These are phyloP conservation scores for Eurytoma adleriae DNA, from an alignment of 2,888 invertebrate species.

Conservation along the genomic window DNA sequence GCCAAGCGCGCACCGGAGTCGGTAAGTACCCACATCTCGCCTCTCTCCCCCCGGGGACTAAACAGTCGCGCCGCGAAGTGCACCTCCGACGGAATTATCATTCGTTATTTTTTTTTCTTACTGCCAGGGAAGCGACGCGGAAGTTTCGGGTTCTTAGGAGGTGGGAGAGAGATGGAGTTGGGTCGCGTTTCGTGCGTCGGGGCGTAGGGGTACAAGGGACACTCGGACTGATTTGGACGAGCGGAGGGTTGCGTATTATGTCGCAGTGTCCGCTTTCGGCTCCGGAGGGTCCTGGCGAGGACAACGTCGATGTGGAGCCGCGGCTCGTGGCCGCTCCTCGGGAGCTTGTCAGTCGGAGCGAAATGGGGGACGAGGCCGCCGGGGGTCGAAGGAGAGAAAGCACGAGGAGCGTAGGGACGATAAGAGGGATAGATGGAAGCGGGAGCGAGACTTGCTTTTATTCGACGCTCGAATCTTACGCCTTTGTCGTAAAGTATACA, in stretches of 20 bases:
- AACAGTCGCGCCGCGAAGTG: constrained; percentile 16
- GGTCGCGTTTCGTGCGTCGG: neutral
- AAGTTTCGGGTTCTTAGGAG: neutral
- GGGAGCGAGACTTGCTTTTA: constrained; percentile 31
- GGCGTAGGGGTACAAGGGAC: neutral
- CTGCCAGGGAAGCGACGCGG: neutral
- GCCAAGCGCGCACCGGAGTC: constrained; percentile 17
- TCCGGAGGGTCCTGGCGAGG: neutral
- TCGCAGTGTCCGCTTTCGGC: constrained; percentile 13
- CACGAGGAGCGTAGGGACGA: neutral
- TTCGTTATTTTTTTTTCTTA: too few relatives aligned
- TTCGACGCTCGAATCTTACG: constrained; percentile 14
- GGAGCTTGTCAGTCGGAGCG: constrained; percentile 23
- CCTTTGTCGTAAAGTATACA: constrained; percentile 20
- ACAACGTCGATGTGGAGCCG: neutral
- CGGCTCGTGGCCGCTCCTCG: neutral
- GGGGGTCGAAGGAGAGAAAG: constrained; percentile 19
- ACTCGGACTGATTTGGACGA: neutral
- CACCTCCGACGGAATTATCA: too few relatives aligned
- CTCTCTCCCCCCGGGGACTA: neutral
- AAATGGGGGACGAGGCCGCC: neutral
- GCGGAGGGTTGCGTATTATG: too few relatives aligned
- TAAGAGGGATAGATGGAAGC: constrained; percentile 11
- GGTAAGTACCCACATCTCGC: constrained; percentile 47
- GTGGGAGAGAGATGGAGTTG: neutral